Conservation (phyloP, 2,797 vertebrate species). For the Pseudomugil gertrudae region DNA sequence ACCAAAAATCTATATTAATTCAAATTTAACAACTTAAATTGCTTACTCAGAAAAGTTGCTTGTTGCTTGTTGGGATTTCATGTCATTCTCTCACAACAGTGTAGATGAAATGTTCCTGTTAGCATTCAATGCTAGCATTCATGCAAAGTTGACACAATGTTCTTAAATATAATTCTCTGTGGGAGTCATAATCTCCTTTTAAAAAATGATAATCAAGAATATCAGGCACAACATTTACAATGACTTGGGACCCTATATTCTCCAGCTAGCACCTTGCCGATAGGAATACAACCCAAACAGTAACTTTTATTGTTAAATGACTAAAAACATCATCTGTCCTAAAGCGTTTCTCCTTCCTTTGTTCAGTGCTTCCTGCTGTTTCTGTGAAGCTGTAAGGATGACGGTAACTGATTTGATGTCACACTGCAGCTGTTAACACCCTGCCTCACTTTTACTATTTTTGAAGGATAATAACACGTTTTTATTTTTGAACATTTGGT, state of each 20-base stretch:
- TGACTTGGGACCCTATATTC: background rate
- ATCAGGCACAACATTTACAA: background rate
- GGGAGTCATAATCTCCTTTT: background rate
- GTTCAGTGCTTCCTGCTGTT: slow-evolving; percentile 13
- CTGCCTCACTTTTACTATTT: background rate
- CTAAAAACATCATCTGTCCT: slow-evolving; percentile 22
- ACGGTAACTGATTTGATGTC: slow-evolving; percentile 13
- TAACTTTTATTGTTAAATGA: slow-evolving; percentile 25
- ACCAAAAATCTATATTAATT: slow-evolving; percentile 1
- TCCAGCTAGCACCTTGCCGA: background rate
- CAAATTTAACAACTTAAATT: background rate
- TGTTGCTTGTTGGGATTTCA: background rate
- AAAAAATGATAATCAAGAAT: background rate
- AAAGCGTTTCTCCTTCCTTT: slow-evolving; percentile 34
- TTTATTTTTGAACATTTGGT: slow-evolving; percentile 8
- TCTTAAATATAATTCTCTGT: background rate
- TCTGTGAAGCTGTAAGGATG: slow-evolving; percentile 18
- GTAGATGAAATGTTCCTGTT: background rate
- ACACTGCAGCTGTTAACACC: slow-evolving; percentile 5
- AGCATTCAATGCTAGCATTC: background rate
- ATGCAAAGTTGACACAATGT: background rate
- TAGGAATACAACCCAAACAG: slow-evolving; percentile 1
- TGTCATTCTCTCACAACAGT: background rate
- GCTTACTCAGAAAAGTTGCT: background rate
- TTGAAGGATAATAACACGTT: slow-evolving; percentile 18